Conservation (phyloP, 2,888 invertebrate species). For the Margaritifera margaritifera region DNA sequence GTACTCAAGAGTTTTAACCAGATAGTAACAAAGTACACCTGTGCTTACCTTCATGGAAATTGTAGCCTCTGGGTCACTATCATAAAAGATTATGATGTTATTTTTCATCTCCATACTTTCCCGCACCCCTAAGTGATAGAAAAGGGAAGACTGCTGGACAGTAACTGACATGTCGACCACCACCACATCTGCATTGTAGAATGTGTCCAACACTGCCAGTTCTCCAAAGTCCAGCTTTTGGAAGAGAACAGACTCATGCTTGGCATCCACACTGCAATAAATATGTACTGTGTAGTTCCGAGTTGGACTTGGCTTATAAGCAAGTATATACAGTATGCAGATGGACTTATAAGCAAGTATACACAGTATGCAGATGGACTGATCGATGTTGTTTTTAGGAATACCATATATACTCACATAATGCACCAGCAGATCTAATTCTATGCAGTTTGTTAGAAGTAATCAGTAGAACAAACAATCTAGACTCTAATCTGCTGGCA, state of each 20-base stretch:
- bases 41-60: conserved; percentile 86
- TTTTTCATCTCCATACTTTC: conserved; percentile 98
- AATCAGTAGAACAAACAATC: too few relatives aligned
- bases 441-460: too few relatives aligned
- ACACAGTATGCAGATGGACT: too few relatives aligned
- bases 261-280: conserved; percentile 59
- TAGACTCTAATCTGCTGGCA: too few relatives aligned
- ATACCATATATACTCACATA: too few relatives aligned
- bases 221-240: conserved; percentile 98
- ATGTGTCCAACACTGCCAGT: conserved; percentile 92
- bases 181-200: conserved; percentile 98
- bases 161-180: conserved; percentile 91
- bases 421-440: too few relatives aligned
- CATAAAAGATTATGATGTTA: conserved; percentile 78
- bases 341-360: too few relatives aligned
- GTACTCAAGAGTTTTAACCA: too few relatives aligned
- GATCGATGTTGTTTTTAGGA: too few relatives aligned
- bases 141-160: conserved; percentile 91
- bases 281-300: background rate
- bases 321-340: too few relatives aligned
- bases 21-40: too few relatives aligned
- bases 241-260: conserved; percentile 76
- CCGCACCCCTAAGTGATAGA: conserved; percentile 96
- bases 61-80: conserved; percentile 89
- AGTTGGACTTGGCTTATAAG: background rate